A percentile compares a stretch with the other conserved stretches of the same genome.
Evolutionary conservation across 2,797 vertebrate genomes (phyloP).

Genomic region (Dermochelys coriacea): DNA sequence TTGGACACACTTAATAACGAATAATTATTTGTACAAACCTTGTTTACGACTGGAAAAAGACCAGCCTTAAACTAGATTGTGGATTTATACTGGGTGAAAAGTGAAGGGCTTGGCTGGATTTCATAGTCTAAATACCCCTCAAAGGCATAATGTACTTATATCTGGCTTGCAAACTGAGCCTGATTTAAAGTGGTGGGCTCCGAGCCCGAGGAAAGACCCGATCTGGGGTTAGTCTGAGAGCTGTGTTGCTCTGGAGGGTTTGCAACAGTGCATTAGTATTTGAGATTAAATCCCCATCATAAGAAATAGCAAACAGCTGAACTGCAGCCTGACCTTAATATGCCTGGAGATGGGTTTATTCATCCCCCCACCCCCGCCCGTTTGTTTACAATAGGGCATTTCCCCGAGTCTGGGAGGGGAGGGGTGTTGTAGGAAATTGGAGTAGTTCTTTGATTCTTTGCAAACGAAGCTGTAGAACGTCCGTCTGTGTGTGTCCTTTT

Average conservation of each 20-base stretch:
- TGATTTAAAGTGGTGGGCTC: slow-evolving; percentile 63
- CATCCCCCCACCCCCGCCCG: slow-evolving; percentile 53
- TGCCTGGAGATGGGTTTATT: slow-evolving; percentile 74
- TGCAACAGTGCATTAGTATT: slow-evolving; percentile 70
- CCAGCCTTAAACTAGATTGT: slow-evolving; percentile 74
- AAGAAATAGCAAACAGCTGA: slow-evolving; percentile 78
- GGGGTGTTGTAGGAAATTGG: slow-evolving; percentile 66
- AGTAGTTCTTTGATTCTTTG: slow-evolving; percentile 71
- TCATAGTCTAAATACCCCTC: slow-evolving; percentile 2
- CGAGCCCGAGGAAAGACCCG: slow-evolving; percentile 36
- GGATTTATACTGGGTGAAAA: slow-evolving; percentile 66
- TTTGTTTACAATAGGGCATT: slow-evolving; percentile 76
- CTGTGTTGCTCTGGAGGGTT: slow-evolving; percentile 64
- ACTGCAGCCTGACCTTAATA: slow-evolving; percentile 79
- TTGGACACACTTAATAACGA: slow-evolving; percentile 57
- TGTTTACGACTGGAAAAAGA: slow-evolving; percentile 66
- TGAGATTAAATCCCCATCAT: slow-evolving; percentile 78
- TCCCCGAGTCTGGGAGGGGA: slow-evolving; percentile 54
- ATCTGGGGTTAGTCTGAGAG: slow-evolving; percentile 27
- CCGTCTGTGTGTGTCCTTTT: background rate
- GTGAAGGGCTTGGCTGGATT: slow-evolving; percentile 70
- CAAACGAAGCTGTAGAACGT: slow-evolving; percentile 43
- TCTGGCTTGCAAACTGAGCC: slow-evolving; percentile 41
- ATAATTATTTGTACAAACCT: slow-evolving; percentile 60
- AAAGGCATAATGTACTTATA: background rate